Evolutionary conservation across 2,113 vertebrate species (phyloP).

Genomic region (Mustela nigripes): DNA sequence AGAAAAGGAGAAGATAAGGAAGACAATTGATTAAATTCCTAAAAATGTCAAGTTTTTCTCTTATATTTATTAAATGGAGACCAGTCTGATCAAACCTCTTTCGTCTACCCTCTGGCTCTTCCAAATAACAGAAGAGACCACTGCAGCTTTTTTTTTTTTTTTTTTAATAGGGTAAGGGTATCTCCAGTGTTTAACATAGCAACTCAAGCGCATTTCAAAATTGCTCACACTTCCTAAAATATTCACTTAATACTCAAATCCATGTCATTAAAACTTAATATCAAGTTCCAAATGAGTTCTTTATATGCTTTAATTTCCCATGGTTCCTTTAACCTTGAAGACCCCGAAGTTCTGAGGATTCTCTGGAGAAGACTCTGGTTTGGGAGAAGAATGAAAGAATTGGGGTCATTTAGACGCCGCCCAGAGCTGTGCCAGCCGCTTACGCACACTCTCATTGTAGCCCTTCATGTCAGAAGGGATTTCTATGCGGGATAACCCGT

Average conservation of each 20-base stretch:
- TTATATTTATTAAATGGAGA: not conserved
- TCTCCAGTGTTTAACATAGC: not conserved
- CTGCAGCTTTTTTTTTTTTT: not conserved
- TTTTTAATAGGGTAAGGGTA: not conserved
- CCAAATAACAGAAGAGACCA: not conserved
- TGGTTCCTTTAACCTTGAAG: constrained; percentile 25
- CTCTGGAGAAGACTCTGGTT: not conserved
- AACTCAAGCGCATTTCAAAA: not conserved
- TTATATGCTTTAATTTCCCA: not conserved
- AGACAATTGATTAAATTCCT: not conserved
- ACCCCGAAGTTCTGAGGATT: not conserved
- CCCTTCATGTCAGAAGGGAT: constrained; percentile 44
- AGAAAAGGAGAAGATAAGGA: constrained; percentile 24
- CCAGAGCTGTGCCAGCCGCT: not conserved
- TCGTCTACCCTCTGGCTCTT: not conserved
- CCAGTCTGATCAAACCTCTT: not conserved
- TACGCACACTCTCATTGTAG: not conserved
- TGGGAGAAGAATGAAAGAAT: not conserved
- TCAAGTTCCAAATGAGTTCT: not conserved
- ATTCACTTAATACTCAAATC: not conserved
- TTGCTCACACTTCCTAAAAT: not conserved
- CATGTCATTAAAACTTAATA: not conserved
- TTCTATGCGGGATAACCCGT: not conserved
- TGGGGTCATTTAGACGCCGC: not conserved
- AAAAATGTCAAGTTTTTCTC: not conserved